These are phyloP conservation scores for Drosophila anceps DNA, from an alignment of 2,888 invertebrate genomes.

Conservation along the genomic window DNA sequence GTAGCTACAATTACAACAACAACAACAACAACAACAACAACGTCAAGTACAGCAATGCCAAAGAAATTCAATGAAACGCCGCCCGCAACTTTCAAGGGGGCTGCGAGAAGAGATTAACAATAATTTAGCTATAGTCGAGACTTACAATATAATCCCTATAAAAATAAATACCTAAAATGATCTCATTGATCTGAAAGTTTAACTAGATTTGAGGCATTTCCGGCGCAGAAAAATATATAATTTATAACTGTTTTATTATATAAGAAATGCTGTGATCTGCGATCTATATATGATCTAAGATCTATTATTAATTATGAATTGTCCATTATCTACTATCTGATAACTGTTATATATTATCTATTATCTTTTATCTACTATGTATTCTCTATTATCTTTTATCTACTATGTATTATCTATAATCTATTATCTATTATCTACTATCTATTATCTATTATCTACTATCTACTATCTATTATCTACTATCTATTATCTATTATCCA, in stretches of 20 bases:
- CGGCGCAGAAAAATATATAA: background rate
- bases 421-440: background rate
- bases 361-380: background rate
- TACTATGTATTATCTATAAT: background rate
- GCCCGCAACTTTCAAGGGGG: constrained; percentile 28
- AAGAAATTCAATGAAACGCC: constrained; percentile 52
- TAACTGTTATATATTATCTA: background rate
- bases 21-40: constrained; percentile 52
- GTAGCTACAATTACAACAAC: constrained; percentile 39
- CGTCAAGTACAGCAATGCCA: constrained; percentile 39
- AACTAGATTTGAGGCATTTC: background rate
- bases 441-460: background rate
- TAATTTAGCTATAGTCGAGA: background rate
- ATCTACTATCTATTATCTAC: background rate
- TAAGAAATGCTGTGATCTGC: background rate
- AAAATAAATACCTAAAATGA: constrained; percentile 12
- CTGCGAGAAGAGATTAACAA: constrained; percentile 18
- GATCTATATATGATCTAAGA: too few species aligned
- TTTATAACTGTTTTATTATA: background rate
- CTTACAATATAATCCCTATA: constrained; percentile 9
- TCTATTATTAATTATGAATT: too few species aligned
- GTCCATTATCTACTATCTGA: too few species aligned
- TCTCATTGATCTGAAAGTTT: constrained; percentile 14
- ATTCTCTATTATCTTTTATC: background rate
- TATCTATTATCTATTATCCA: background rate